Evolutionary conservation across 2,113 vertebrate genomes (phyloP).

Genomic region (Sclerurus mexicanus): DNA sequence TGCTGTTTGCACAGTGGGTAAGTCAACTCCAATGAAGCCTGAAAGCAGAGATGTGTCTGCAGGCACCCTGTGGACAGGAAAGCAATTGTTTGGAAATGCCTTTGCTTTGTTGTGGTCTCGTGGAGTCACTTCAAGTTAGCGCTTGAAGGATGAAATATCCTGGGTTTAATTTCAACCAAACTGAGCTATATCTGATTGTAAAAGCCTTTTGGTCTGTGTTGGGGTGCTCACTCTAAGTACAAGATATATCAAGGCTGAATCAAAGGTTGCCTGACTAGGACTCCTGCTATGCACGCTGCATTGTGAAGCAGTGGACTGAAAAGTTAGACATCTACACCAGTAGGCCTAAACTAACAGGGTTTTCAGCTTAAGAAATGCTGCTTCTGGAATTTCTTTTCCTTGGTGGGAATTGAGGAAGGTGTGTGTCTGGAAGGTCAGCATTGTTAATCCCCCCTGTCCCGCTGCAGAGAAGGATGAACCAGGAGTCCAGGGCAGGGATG

Average conservation of each 20-base stretch:
- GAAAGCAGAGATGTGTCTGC: background rate
- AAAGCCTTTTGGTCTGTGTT: background rate
- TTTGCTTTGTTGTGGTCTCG: background rate
- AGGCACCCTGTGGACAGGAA: background rate
- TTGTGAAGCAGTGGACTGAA: background rate
- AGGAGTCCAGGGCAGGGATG: background rate
- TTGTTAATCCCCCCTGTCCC: background rate
- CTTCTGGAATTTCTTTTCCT: background rate
- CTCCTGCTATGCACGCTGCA: rapidly evolving
- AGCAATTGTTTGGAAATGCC: background rate
- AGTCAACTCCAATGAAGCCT: background rate
- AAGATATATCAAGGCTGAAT: background rate
- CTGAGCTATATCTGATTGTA: background rate
- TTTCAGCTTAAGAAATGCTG: background rate
- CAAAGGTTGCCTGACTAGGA: background rate
- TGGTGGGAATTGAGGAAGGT: background rate
- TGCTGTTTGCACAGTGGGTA: background rate
- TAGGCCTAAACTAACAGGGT: background rate
- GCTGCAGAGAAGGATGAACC: background rate
- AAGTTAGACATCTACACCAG: background rate
- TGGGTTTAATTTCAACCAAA: background rate
- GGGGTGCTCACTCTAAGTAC: background rate
- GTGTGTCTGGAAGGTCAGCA: background rate
- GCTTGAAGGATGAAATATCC: background rate
- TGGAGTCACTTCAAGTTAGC: background rate